Conservation (phyloP, 2,113 vertebrate species). For the Peromyscus maniculatus region DNA sequence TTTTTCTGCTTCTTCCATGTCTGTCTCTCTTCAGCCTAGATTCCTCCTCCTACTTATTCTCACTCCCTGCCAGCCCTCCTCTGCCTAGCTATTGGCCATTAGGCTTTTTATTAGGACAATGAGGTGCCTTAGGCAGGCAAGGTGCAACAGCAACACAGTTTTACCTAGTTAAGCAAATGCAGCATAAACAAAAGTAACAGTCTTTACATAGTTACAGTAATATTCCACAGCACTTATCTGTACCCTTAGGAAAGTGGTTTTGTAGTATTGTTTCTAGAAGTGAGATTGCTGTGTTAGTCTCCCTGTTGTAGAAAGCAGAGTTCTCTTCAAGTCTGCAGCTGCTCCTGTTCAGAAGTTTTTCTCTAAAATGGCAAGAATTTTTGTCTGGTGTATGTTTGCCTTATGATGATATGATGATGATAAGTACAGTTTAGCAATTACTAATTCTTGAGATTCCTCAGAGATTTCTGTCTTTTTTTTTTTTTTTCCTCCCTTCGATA, state of each 20-base stretch:
- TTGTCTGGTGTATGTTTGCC: not conserved
- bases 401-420: not conserved
- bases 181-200: no score
- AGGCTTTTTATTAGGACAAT: no score
- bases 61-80: no score
- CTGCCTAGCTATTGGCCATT: no score
- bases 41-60: no score
- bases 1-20: no score
- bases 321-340: not conserved
- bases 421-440: not conserved
- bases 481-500: not conserved
- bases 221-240: not conserved
- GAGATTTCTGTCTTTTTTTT: not conserved
- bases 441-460: slow-evolving; percentile 21
- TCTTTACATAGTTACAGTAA: no score
- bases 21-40: no score
- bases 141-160: no score
- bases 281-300: not conserved
- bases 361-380: not conserved
- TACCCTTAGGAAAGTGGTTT: not conserved
- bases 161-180: no score
- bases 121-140: no score
- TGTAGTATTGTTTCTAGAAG: not conserved
- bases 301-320: not conserved
- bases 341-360: not conserved